Base-by-base conservation (phyloP, 2,797 vertebrate species). In the Otolemur crassicaudatus region DNA sequence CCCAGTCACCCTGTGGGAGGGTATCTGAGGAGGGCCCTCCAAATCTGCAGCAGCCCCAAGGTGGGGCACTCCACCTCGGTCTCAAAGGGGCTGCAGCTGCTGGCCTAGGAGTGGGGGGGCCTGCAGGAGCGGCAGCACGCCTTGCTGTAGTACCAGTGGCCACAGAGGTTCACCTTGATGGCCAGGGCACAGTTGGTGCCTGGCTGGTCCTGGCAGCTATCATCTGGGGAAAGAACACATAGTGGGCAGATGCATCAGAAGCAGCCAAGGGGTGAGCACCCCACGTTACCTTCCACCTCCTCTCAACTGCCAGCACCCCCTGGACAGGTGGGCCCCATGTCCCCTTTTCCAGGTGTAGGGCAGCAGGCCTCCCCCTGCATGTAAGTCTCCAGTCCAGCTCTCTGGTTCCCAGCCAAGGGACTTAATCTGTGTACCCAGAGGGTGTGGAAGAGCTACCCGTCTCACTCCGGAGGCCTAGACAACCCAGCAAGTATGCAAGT, bases 141-240 rank as follows among this genome's bases (percentile, higher is more conserved):
- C 98, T 99, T 99, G 98, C 99, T 99, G 98, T 99, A 99, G 98
- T 99, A 99, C 99, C 99, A 99, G 98, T 99, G 99, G 97, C 99
- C 99, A 97, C 99, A 99, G 95, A 99, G 99, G 98, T 99, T 99
- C 87, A 99, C 99, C 98, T 99, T 99, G 98, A 99, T 99, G 27
- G 99, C 99, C 98, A 99, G 98, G 29, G 99, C 99, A 2, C 99
- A 99, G 99, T 99, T 99, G 96, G 99, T 99, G 94, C 99, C 99
- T 3, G 99, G 99, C 83, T 99, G 99, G 97, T 99, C 99, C 98
- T 99, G 99, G 97, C 99, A 99, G 98, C 99, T 99, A 98, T 99
- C 99, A 8, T 99, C 99, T 99, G 97, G 6, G 31, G 5, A 4
- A 40, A 82, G 90, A 70, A 63, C 60, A 53, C 49, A 16, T 14